Conservation (phyloP, 1,140 invertebrate species). For the Mya arenaria region DNA sequence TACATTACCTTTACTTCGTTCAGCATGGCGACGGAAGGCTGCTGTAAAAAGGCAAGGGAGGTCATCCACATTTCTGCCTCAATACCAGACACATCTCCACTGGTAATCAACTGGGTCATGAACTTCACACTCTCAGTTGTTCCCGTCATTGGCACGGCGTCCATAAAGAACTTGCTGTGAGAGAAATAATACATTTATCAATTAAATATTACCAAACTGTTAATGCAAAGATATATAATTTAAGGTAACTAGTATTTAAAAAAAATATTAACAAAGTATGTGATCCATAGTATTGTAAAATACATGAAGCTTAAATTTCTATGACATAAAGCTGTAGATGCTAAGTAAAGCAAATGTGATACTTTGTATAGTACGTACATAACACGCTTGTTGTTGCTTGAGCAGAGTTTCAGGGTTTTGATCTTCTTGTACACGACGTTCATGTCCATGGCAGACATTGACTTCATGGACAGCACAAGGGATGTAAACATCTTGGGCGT, state of each 20-base stretch:
- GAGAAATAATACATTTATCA: too few relatives aligned
- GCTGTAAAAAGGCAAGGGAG: conserved; percentile 89
- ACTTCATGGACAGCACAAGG: conserved; percentile 67
- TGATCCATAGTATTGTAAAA: not conserved
- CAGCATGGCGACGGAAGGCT: conserved; percentile 88
- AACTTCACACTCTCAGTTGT: conserved; percentile 89
- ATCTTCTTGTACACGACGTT: conserved; percentile 59
- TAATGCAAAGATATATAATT: too few relatives aligned
- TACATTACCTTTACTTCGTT: conserved; percentile 83
- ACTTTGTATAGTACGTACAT: conserved; percentile 67
- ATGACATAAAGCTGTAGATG: not conserved
- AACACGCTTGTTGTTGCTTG: conserved; percentile 60
- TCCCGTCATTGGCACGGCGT: conserved; percentile 91
- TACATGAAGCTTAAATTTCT: not conserved
- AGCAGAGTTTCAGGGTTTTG: conserved; percentile 58
- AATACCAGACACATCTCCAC: conserved; percentile 85
- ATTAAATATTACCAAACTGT: too few relatives aligned
- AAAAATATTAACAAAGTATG: not conserved
- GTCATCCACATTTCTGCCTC: conserved; percentile 90
- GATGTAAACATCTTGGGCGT: conserved; percentile 80
- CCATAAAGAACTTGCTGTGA: conserved; percentile 82
- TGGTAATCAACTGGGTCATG: conserved; percentile 90
- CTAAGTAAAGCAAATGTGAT: too few relatives aligned
- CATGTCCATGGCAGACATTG: conserved; percentile 59
- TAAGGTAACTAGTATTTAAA: too few relatives aligned